Conservation (phyloP, 1,140 invertebrate genomes). For the Nasonia vitripennis region DNA sequence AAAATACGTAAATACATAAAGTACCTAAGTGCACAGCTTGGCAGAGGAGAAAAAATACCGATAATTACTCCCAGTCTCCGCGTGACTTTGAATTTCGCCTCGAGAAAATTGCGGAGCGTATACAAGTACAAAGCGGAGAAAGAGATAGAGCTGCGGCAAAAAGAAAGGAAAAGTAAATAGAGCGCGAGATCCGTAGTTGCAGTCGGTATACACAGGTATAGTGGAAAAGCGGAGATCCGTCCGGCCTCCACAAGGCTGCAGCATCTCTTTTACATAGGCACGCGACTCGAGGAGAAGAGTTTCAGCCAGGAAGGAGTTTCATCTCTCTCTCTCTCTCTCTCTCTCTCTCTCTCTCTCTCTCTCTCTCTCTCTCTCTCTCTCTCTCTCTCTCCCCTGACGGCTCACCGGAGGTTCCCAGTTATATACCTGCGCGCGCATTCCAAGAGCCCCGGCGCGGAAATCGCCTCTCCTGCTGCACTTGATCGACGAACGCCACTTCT, state of each 20-base stretch:
- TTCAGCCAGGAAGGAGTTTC: slow-evolving; percentile 52
- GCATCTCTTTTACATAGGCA: neutral
- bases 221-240: too few species aligned
- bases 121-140: too few species aligned
- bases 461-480: neutral
- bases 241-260: slow-evolving; percentile 1
- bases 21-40: neutral
- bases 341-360: too few species aligned
- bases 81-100: neutral
- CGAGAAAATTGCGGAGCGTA: neutral
- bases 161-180: slow-evolving; percentile 5
- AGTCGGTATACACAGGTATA: too few species aligned
- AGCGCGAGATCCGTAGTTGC: neutral
- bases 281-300: too few species aligned
- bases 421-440: slow-evolving; percentile 66
- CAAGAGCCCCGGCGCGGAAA: slow-evolving; percentile 34
- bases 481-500: neutral
- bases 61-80: neutral
- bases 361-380: too few species aligned
- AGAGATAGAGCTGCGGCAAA: neutral
- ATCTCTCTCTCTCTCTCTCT: too few species aligned
- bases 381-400: too few species aligned
- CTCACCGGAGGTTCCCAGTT: slow-evolving; percentile 71
- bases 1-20: neutral
- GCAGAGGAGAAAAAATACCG: neutral